phyloP scores from a whole-genome alignment of 2,113 vertebrate species.

The Crotalus tigris region DNA sequence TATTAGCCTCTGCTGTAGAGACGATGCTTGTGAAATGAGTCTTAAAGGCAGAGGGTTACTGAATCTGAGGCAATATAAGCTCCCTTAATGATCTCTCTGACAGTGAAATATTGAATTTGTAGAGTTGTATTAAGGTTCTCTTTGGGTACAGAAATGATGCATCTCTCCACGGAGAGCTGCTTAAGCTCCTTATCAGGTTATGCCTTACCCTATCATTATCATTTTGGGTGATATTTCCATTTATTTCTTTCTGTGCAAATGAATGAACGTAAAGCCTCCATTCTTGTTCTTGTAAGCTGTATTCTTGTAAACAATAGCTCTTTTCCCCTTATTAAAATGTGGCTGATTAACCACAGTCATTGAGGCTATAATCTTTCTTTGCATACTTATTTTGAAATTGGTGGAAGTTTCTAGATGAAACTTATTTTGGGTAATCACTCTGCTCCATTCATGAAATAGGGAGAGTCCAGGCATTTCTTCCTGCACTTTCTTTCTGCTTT shows the following conservation, averaged over 20 bases:
- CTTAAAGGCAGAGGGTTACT: neutral
- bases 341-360: neutral
- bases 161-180: constrained; percentile 16
- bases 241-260: constrained; percentile 14
- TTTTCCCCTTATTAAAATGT: neutral
- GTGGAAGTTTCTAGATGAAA: neutral
- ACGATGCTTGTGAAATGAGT: constrained; percentile 1
- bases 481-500: neutral
- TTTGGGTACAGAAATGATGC: neutral
- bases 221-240: constrained; percentile 24
- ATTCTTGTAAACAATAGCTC: neutral
- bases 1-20: neutral
- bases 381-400: neutral
- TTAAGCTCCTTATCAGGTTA: constrained; percentile 22
- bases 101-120: constrained; percentile 13
- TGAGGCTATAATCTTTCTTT: neutral
- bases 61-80: constrained; percentile 10
- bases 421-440: neutral
- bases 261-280: constrained; percentile 9
- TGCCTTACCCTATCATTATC: constrained; percentile 8
- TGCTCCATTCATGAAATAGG: neutral
- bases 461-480: neutral
- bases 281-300: neutral
- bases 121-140: constrained; percentile 17
- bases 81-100: constrained; percentile 16